A percentile compares a stretch with the other conserved stretches of the same genome.
phyloP scores from a whole-genome alignment of 2,888 invertebrate genomes.

The Latrodectus hesperus region DNA sequence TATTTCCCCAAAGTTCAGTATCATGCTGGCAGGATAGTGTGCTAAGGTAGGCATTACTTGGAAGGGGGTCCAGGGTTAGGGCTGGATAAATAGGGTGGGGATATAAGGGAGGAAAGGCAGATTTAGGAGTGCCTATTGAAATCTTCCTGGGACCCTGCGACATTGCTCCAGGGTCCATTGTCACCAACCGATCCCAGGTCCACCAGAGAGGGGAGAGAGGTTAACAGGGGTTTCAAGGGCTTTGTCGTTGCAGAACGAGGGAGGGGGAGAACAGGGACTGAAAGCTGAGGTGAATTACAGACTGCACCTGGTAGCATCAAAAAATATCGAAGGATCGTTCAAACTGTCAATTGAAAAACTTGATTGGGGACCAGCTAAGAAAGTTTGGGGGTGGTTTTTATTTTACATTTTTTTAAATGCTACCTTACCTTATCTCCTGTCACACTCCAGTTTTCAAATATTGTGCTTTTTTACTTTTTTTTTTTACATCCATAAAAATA shows the following conservation, averaged over 20 bases:
- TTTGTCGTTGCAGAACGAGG: slow-evolving; percentile 30
- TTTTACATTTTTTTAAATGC: background rate
- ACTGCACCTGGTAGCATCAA: slow-evolving; percentile 33
- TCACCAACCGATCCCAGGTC: slow-evolving; percentile 39
- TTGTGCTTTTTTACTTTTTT: background rate
- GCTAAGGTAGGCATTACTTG: slow-evolving; percentile 31
- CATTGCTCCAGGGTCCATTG: slow-evolving; percentile 52
- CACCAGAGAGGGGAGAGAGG: slow-evolving; percentile 2
- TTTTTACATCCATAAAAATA: too few species aligned
- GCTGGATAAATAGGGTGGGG: background rate
- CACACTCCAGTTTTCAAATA: slow-evolving; percentile 18
- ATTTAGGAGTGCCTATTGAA: slow-evolving; percentile 41
- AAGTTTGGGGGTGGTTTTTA: slow-evolving; percentile 1
- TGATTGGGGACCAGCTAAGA: slow-evolving; percentile 41
- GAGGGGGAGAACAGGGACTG: slow-evolving; percentile 4
- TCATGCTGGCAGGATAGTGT: slow-evolving; percentile 17
- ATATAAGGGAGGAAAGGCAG: background rate
- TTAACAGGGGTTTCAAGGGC: background rate
- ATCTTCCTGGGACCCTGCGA: slow-evolving; percentile 44
- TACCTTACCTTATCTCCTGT: slow-evolving; percentile 3
- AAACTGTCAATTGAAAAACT: slow-evolving; percentile 53
- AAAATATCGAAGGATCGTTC: background rate
- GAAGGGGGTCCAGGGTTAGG: slow-evolving; percentile 17
- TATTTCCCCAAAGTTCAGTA: slow-evolving; percentile 4
- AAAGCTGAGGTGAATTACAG: slow-evolving; percentile 11